A percentile compares a stretch with the other conserved stretches of the same genome.
phyloP scores from a whole-genome alignment of 2,797 vertebrate species.

The Sebastes minor region DNA sequence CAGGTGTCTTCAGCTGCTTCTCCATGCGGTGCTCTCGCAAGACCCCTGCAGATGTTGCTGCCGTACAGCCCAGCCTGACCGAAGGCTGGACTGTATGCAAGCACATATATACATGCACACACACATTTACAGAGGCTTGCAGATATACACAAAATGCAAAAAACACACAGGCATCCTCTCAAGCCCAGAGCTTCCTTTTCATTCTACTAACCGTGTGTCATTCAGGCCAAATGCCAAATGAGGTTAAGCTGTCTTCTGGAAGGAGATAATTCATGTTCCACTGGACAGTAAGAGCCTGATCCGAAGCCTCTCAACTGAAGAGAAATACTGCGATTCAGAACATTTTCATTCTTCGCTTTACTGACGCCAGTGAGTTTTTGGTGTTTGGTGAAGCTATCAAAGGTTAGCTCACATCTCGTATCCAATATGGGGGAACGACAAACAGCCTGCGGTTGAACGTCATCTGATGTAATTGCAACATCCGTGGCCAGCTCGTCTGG shows the following conservation, averaged over 20 bases:
- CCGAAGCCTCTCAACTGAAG: slow-evolving; percentile 10
- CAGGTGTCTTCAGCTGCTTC: slow-evolving; percentile 70
- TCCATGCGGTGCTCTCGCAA: slow-evolving; percentile 45
- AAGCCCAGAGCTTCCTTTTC: slow-evolving; percentile 2
- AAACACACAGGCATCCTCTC: not conserved
- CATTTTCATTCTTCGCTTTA: slow-evolving; percentile 6
- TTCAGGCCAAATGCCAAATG: slow-evolving; percentile 38
- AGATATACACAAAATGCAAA: not conserved
- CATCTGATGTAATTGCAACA: not conserved
- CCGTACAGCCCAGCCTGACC: slow-evolving; percentile 54
- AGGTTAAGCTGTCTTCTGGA: slow-evolving; percentile 52
- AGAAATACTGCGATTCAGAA: slow-evolving; percentile 4
- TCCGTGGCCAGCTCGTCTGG: not conserved
- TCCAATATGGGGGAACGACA: not conserved
- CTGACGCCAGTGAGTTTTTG: slow-evolving; percentile 7
- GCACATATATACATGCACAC: not conserved
- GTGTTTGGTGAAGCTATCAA: not conserved
- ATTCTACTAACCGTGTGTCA: slow-evolving; percentile 24
- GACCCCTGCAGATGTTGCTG: slow-evolving; percentile 68
- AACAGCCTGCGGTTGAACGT: not conserved
- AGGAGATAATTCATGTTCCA: slow-evolving; percentile 44
- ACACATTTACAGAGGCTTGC: not conserved
- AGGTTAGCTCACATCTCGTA: not conserved
- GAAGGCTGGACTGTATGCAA: not conserved
- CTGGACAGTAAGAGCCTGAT: slow-evolving; percentile 21